Evolutionary conservation across 2,888 invertebrate genomes (phyloP).

Genomic region (Philaethria dido): DNA sequence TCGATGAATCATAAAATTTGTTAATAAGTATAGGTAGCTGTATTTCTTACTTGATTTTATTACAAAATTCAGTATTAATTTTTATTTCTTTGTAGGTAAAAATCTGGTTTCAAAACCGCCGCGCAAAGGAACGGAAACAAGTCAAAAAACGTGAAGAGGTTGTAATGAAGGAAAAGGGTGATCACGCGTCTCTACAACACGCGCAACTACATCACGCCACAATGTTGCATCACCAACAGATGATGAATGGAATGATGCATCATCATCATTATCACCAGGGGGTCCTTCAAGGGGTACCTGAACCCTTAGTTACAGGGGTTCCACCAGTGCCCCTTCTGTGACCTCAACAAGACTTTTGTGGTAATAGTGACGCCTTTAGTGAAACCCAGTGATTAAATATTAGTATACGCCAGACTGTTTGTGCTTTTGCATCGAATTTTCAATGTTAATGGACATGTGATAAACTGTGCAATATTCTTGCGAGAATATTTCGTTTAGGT

Average conservation of each 20-base stretch:
- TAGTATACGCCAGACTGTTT: slow-evolving; percentile 30
- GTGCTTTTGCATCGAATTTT: slow-evolving; percentile 47
- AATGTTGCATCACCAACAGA: slow-evolving; percentile 81
- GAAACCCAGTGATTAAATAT: slow-evolving; percentile 44
- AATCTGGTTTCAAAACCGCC: slow-evolving; percentile 95
- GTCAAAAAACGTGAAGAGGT: slow-evolving; percentile 92
- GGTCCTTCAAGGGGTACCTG: slow-evolving; percentile 79
- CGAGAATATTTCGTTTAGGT: slow-evolving; percentile 51
- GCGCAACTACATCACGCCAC: slow-evolving; percentile 81
- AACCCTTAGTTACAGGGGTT: slow-evolving; percentile 74
- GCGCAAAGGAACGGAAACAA: slow-evolving; percentile 96
- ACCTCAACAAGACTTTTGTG: slow-evolving; percentile 69
- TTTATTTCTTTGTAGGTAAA: slow-evolving; percentile 80
- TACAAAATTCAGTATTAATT: neutral
- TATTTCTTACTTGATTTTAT: neutral
- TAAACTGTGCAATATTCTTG: slow-evolving; percentile 71
- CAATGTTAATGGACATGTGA: slow-evolving; percentile 57
- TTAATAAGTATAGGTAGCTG: too few relatives aligned
- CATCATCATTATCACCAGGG: slow-evolving; percentile 81
- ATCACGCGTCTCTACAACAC: slow-evolving; percentile 78
- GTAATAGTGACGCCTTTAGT: slow-evolving; percentile 56
- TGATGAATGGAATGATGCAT: slow-evolving; percentile 82
- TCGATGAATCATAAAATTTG: too few relatives aligned
- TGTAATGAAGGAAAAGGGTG: slow-evolving; percentile 84
- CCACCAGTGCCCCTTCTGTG: slow-evolving; percentile 80